phyloP scores from a whole-genome alignment of 2,797 vertebrate genomes.

The Cyclopterus lumpus region DNA sequence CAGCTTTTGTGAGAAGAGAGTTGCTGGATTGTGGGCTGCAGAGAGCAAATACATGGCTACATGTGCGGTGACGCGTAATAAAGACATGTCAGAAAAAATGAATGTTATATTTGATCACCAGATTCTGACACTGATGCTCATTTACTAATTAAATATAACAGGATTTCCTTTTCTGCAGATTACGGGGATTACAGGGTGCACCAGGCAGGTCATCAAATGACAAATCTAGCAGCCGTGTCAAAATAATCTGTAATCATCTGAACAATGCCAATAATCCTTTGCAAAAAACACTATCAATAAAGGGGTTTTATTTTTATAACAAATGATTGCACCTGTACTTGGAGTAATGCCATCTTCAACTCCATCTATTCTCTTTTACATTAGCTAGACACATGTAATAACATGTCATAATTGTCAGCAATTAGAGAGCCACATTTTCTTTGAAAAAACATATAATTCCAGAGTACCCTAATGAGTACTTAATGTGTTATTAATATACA shows the following conservation, averaged over 20 bases:
- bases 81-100: constrained; percentile 74
- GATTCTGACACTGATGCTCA: constrained; percentile 55
- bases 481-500: background rate
- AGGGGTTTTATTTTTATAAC: background rate
- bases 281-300: background rate
- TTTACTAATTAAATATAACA: constrained; percentile 62
- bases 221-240: constrained; percentile 32
- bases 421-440: background rate
- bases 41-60: constrained; percentile 60
- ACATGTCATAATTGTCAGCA: background rate
- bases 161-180: constrained; percentile 52
- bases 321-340: background rate
- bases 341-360: background rate
- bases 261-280: constrained; percentile 15
- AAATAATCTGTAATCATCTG: constrained; percentile 32
- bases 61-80: constrained; percentile 69
- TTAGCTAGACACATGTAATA: background rate
- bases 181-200: constrained; percentile 48
- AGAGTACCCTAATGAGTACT: background rate
- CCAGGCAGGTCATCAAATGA: constrained; percentile 47
- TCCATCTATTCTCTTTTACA: background rate
- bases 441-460: background rate
- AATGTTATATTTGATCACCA: constrained; percentile 55
- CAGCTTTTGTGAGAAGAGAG: constrained; percentile 66
- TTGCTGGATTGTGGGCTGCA: constrained; percentile 59